A percentile compares a stretch with the other conserved stretches of the same genome.
phyloP scores from a whole-genome alignment of 1,140 invertebrate genomes.

The Platyura marginata region DNA sequence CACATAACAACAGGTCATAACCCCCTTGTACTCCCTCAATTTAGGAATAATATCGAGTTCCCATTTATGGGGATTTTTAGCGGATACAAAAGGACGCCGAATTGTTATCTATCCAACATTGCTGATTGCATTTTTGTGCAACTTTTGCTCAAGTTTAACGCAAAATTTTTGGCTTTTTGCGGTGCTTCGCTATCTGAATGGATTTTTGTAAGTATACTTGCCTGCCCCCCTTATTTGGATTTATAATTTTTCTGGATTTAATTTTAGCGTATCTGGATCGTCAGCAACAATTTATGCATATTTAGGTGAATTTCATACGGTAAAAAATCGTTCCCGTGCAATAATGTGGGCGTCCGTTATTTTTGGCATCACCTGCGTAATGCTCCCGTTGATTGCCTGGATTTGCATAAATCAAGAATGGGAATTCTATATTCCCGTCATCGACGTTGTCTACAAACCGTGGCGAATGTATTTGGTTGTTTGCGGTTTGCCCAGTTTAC shows the following conservation, averaged over 20 bases:
- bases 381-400: conserved; percentile 41
- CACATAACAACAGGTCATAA: conserved; percentile 12
- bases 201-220: conserved; percentile 8
- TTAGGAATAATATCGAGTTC: conserved; percentile 26
- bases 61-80: conserved; percentile 55
- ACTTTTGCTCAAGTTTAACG: conserved; percentile 6
- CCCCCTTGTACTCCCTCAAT: too few relatives aligned
- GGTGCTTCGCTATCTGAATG: conserved; percentile 8
- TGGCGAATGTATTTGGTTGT: conserved; percentile 49
- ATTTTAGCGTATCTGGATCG: conserved; percentile 10
- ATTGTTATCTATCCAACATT: conserved; percentile 32
- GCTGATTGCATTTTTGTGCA: conserved; percentile 6
- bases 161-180: conserved; percentile 8
- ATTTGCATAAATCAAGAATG: conserved; percentile 37
- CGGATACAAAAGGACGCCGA: conserved; percentile 49
- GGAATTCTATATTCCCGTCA: conserved; percentile 16
- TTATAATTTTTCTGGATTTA: neutral
- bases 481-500: conserved; percentile 39
- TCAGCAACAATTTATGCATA: conserved; percentile 13
- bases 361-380: conserved; percentile 11
- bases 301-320: conserved; percentile 14
- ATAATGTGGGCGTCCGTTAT: conserved; percentile 13
- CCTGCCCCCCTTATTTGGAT: neutral
- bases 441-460: conserved; percentile 30
- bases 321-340: conserved; percentile 7